Conservation (phyloP, 2,113 vertebrate species). For the Paramisgurnus dabryanus region DNA sequence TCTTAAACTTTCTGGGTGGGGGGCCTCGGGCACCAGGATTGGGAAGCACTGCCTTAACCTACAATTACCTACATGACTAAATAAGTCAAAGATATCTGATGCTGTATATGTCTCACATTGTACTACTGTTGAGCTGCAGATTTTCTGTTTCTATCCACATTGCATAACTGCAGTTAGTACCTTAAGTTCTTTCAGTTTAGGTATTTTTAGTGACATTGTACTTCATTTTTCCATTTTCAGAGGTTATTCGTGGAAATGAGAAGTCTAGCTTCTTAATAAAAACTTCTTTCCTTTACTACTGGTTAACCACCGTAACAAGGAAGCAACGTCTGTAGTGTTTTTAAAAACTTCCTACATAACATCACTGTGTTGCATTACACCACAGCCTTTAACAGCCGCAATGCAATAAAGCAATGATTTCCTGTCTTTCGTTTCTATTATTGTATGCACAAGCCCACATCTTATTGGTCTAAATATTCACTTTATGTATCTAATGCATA, state of each 20-base stretch:
- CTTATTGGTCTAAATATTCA: neutral
- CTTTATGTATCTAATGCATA: neutral
- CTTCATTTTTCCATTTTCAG: neutral
- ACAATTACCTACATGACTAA: too few relatives aligned
- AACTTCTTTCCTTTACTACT: conserved; percentile 4
- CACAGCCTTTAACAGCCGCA: neutral
- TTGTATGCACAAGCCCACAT: neutral
- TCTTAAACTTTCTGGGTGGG: too few relatives aligned
- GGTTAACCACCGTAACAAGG: neutral
- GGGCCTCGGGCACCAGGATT: too few relatives aligned
- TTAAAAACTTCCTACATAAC: neutral
- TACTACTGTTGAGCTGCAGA: too few relatives aligned
- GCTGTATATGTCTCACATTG: too few relatives aligned
- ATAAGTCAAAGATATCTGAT: too few relatives aligned
- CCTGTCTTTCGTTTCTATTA: neutral
- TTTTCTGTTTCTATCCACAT: too few relatives aligned
- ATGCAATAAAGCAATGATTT: neutral
- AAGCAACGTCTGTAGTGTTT: neutral
- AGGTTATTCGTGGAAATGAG: conserved; percentile 46
- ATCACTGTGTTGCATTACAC: neutral
- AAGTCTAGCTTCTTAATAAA: neutral
- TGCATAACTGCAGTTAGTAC: neutral
- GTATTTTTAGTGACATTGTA: neutral
- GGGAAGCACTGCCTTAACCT: too few relatives aligned
- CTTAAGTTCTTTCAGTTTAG: neutral